phyloP scores from a whole-genome alignment of 2,797 vertebrate species.

The Hyperoplus lanceolatus region DNA sequence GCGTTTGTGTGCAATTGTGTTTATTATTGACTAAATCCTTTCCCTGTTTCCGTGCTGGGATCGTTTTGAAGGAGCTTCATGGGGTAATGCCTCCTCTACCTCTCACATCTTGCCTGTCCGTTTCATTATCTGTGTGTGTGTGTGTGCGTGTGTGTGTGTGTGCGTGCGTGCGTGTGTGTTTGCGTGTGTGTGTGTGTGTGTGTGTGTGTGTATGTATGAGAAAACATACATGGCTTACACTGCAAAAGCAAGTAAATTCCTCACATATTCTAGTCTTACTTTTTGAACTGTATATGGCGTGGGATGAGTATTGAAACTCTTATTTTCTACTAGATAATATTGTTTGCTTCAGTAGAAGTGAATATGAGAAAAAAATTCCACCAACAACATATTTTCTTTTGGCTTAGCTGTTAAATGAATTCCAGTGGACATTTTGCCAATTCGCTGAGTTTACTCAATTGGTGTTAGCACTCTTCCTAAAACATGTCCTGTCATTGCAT shows the following conservation, averaged over 20 bases:
- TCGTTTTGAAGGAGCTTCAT: slow-evolving; percentile 95
- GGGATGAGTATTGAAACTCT: no score
- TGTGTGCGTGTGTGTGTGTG: slow-evolving; percentile 39
- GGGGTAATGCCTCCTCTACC: slow-evolving; percentile 93
- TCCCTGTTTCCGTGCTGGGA: slow-evolving; percentile 84
- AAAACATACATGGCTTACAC: slow-evolving; percentile 58
- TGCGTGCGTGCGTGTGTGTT: slow-evolving; percentile 74
- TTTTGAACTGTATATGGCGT: neutral
- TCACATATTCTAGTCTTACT: slow-evolving; percentile 54
- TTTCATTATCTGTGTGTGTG: slow-evolving; percentile 57
- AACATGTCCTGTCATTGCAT: neutral
- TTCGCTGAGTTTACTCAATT: neutral
- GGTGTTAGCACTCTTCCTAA: neutral
- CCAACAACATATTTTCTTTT: neutral
- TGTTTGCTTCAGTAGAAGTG: neutral
- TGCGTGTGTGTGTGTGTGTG: slow-evolving; percentile 47
- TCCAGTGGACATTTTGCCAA: neutral
- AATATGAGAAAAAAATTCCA: neutral
- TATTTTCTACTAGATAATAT: neutral
- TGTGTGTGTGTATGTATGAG: slow-evolving; percentile 47
- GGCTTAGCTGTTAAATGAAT: neutral
- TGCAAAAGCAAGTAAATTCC: slow-evolving; percentile 73
- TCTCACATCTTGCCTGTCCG: slow-evolving; percentile 76
- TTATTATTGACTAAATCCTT: slow-evolving; percentile 73
- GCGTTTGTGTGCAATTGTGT: slow-evolving; percentile 33